Percentiles rank a stretch among this genome's conserved stretches.
phyloP scores from a whole-genome alignment of 92 coral and sea anemone species.

The Nematostella vectensis region DNA sequence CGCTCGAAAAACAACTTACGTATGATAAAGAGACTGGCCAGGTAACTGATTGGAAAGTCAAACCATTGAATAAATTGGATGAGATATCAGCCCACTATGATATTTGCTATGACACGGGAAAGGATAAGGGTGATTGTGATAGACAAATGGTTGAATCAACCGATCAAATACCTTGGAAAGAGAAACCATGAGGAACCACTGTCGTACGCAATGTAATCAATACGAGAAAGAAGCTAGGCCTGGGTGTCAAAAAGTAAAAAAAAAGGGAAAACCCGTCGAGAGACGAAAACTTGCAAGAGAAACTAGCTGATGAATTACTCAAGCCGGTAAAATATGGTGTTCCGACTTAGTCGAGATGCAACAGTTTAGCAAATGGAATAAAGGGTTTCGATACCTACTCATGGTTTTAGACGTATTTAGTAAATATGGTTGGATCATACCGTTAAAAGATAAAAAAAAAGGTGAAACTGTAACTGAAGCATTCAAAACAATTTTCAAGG shows the following conservation, averaged over 20 bases:
- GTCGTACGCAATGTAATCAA: slow-evolving; percentile 2
- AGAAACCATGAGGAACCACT: too few relatives aligned
- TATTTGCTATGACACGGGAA: slow-evolving; percentile 1
- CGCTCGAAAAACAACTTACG: slow-evolving; percentile 14
- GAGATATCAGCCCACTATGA: slow-evolving; percentile 9
- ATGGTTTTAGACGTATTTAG: slow-evolving; percentile 35
- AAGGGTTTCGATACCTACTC: slow-evolving; percentile 19
- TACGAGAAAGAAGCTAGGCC: slow-evolving; percentile 10
- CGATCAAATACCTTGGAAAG: slow-evolving; percentile 11
- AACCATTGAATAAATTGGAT: slow-evolving; percentile 4
- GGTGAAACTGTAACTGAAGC: slow-evolving; percentile 29
- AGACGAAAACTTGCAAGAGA: slow-evolving; percentile 29
- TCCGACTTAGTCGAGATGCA: slow-evolving; percentile 27
- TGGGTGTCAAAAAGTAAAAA: slow-evolving; percentile 7
- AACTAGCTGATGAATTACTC: slow-evolving; percentile 33
- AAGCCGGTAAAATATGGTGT: slow-evolving; percentile 33
- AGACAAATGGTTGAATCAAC: slow-evolving; percentile 9
- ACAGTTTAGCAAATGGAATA: slow-evolving; percentile 28
- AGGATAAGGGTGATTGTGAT: slow-evolving; percentile 12
- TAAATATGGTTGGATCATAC: slow-evolving; percentile 39
- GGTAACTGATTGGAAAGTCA: not conserved
- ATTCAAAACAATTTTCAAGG: slow-evolving; percentile 31
- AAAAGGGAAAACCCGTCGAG: slow-evolving; percentile 37
- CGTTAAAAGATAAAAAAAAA: slow-evolving; percentile 38
- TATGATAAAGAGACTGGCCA: slow-evolving; percentile 6